Evolutionary conservation across 2,888 invertebrate species (phyloP).

Genomic region (Lypha dubia): DNA sequence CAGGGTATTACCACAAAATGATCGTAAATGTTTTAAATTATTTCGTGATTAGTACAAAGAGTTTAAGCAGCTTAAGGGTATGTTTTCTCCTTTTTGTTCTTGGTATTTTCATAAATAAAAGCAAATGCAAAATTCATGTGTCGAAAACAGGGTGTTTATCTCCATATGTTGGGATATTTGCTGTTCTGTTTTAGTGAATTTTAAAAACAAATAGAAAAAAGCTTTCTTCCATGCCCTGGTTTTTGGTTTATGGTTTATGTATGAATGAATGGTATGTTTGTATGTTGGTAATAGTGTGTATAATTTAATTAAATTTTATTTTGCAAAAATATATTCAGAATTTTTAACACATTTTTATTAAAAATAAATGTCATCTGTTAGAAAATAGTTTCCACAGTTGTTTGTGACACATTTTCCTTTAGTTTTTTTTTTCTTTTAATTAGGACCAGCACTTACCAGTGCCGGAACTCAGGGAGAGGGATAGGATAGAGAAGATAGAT

Average conservation of each 20-base stretch:
- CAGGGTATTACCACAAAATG: conserved; percentile 72
- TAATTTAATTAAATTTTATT: conserved; percentile 62
- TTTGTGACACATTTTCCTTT: conserved; percentile 51
- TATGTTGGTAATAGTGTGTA: conserved; percentile 25
- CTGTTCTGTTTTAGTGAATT: conserved; percentile 8
- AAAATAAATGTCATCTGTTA: conserved; percentile 56
- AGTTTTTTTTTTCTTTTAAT: conserved; percentile 3
- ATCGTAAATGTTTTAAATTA: conserved; percentile 75
- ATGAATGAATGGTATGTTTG: too few relatives aligned
- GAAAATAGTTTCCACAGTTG: conserved; percentile 51
- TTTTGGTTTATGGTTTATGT: conserved; percentile 47
- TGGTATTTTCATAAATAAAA: conserved; percentile 25
- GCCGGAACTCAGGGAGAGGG: too few relatives aligned
- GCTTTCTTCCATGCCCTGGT: neutral
- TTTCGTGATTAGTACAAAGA: conserved; percentile 74
- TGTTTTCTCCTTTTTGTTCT: conserved; percentile 36
- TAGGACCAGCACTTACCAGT: too few relatives aligned
- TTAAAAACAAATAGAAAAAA: too few relatives aligned
- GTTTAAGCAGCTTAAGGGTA: conserved; percentile 72
- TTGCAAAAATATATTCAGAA: conserved; percentile 24
- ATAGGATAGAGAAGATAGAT: too few relatives aligned
- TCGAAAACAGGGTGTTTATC: conserved; percentile 63
- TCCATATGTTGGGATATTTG: conserved; percentile 67
- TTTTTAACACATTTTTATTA: conserved; percentile 43
- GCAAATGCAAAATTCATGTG: conserved; percentile 51